These are phyloP conservation scores for Platynereis dumerilii DNA, from an alignment of 2,888 invertebrate genomes.

Conservation along the genomic window DNA sequence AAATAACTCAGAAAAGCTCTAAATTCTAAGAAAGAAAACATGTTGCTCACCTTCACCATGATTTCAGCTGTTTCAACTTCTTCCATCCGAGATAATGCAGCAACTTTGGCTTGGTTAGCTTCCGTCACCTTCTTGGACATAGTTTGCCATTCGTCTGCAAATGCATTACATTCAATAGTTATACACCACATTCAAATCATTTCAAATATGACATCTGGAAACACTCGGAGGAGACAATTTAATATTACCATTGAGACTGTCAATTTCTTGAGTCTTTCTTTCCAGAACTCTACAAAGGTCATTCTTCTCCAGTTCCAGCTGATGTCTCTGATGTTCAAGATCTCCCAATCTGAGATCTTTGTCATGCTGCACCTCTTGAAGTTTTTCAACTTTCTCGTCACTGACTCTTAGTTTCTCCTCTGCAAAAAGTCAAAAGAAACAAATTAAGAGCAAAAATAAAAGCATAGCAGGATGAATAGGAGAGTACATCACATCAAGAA, in stretches of 20 bases:
- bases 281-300: slow-evolving; percentile 52
- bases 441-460: too few relatives aligned
- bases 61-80: slow-evolving; percentile 83
- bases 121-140: slow-evolving; percentile 77
- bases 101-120: slow-evolving; percentile 82
- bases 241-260: slow-evolving; percentile 52
- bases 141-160: slow-evolving; percentile 71
- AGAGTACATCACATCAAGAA: too few relatives aligned
- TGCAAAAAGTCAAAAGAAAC: too few relatives aligned
- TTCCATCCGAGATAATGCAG: slow-evolving; percentile 79
- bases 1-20: too few relatives aligned
- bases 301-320: slow-evolving; percentile 44
- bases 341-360: background rate
- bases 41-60: slow-evolving; percentile 72
- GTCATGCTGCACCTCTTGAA: too few relatives aligned
- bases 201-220: background rate
- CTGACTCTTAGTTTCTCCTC: too few relatives aligned
- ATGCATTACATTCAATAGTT: background rate
- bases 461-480: too few relatives aligned
- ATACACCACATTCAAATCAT: too few relatives aligned
- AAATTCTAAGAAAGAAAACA: too few relatives aligned
- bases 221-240: background rate
- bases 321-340: background rate
- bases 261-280: slow-evolving; percentile 53
- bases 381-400: too few relatives aligned